Conservation (phyloP, 64 coral and sea anemone genomes). For the Pocillopora verrucosa region DNA sequence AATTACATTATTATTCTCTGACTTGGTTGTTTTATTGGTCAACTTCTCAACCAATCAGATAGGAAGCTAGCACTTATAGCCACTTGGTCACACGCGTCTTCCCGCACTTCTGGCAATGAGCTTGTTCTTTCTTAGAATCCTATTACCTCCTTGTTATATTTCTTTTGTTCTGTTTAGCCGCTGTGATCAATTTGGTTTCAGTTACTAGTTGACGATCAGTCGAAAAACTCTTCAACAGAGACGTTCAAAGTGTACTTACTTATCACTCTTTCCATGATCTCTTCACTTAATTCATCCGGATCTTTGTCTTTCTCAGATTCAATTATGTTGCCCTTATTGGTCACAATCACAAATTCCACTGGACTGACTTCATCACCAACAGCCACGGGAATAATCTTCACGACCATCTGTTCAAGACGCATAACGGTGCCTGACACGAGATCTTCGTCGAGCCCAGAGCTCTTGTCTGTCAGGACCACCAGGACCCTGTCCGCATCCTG, state of each 20-base stretch:
- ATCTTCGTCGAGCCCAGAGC: constrained; percentile 29
- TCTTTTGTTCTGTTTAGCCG: too few species aligned
- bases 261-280: constrained; percentile 63
- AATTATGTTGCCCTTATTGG: constrained; percentile 45
- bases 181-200: too few species aligned
- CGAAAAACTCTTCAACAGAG: background rate
- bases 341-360: constrained; percentile 4
- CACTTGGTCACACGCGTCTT: too few species aligned
- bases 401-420: constrained; percentile 46
- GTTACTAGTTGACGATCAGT: too few species aligned
- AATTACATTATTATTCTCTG: too few species aligned
- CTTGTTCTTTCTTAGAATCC: too few species aligned
- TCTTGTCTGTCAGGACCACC: constrained; percentile 56
- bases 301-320: constrained; percentile 23
- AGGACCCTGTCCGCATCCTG: constrained; percentile 32
- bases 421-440: background rate
- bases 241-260: constrained; percentile 1
- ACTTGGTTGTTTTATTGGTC: background rate
- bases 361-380: constrained; percentile 49
- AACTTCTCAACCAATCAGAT: background rate
- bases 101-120: too few species aligned
- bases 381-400: constrained; percentile 63
- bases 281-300: constrained; percentile 38
- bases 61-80: too few species aligned
- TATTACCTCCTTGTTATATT: too few species aligned